phyloP scores from a whole-genome alignment of 2,113 vertebrate genomes.

The Pleuronectes platessa region DNA sequence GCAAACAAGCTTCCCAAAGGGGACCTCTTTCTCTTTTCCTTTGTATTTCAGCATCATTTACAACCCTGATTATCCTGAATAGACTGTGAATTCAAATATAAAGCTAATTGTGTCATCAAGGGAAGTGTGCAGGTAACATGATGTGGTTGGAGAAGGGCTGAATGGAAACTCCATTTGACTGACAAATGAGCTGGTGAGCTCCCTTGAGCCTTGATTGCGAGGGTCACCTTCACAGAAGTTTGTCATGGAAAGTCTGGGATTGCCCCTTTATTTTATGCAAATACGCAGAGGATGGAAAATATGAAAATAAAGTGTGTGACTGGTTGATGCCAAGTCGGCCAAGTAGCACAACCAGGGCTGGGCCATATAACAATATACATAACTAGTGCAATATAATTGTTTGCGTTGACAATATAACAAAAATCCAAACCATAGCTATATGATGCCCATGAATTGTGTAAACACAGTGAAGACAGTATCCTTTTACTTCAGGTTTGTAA shows the following conservation, averaged over 20 bases:
- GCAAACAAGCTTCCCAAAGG: neutral
- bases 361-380: too few species aligned
- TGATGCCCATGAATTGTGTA: too few species aligned
- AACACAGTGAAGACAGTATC: too few species aligned
- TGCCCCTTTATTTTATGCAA: conserved; percentile 53
- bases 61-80: neutral
- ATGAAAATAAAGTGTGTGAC: conserved; percentile 46
- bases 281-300: conserved; percentile 52
- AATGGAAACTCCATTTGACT: conserved; percentile 77
- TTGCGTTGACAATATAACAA: too few species aligned
- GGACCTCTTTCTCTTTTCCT: neutral
- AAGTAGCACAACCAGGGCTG: too few species aligned
- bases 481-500: neutral
- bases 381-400: too few species aligned
- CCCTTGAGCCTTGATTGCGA: conserved; percentile 13
- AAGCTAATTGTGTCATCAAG: neutral
- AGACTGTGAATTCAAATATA: conserved; percentile 31
- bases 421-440: too few species aligned
- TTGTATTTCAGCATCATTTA: neutral
- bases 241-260: conserved; percentile 46
- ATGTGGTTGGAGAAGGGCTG: neutral
- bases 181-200: conserved; percentile 64
- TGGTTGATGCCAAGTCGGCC: neutral
- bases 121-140: neutral
- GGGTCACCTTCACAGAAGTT: conserved; percentile 3